Evolutionary conservation across 2,797 vertebrate genomes (phyloP).

Genomic region (Manis javanica): DNA sequence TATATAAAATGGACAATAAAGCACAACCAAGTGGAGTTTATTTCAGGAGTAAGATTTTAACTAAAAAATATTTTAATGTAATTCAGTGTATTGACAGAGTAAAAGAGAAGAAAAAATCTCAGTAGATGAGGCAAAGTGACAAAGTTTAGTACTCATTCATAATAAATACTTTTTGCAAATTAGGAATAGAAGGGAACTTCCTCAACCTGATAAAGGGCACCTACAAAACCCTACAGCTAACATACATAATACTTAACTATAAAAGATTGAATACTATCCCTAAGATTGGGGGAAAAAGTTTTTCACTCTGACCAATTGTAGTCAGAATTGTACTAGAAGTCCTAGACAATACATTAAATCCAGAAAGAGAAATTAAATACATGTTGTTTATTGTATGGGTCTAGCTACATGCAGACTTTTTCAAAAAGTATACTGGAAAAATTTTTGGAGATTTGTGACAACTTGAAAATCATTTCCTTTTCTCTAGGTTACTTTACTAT

Average conservation of each 20-base stretch:
- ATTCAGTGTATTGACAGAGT: neutral
- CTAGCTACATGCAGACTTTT: too few species aligned
- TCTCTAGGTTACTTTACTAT: too few species aligned
- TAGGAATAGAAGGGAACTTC: neutral
- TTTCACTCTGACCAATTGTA: neutral
- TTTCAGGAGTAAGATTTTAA: neutral
- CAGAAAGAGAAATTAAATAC: neutral
- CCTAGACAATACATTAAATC: neutral
- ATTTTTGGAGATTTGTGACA: too few species aligned
- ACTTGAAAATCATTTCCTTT: too few species aligned
- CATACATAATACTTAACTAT: neutral
- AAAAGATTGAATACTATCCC: neutral
- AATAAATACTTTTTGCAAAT: neutral
- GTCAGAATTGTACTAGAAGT: neutral
- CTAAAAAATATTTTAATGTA: neutral
- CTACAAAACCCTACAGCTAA: neutral
- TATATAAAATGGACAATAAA: neutral
- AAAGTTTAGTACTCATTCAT: neutral
- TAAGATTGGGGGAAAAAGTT: neutral
- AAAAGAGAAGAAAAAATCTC: neutral
- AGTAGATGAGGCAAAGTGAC: neutral
- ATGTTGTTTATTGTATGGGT: too few species aligned
- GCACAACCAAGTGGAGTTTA: neutral
- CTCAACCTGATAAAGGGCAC: neutral
- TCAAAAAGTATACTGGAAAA: too few species aligned